Conservation (phyloP, 2,888 invertebrate genomes). For the Nemoura dubitans region DNA sequence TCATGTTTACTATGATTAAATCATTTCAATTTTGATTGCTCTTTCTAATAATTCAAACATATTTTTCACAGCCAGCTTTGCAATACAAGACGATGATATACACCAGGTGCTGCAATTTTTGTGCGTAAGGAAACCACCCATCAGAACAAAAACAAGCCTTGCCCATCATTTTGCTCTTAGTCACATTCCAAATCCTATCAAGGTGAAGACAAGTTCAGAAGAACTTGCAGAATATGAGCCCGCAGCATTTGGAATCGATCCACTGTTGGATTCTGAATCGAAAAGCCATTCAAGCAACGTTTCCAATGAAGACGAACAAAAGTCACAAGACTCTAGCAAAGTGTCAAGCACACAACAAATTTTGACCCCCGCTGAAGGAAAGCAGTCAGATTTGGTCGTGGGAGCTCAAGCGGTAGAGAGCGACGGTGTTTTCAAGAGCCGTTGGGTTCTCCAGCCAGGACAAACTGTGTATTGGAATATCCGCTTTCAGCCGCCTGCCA, state of each 20-base stretch:
- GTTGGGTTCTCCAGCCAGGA: conserved; percentile 54
- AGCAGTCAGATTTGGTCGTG: neutral
- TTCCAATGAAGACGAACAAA: too few relatives aligned
- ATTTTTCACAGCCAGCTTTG: neutral
- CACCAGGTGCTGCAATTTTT: neutral
- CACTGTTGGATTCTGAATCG: neutral
- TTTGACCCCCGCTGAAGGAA: too few relatives aligned
- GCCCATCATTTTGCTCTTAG: neutral
- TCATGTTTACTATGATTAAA: neutral
- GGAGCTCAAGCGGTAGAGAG: neutral
- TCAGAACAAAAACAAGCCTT: neutral
- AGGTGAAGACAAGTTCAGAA: neutral
- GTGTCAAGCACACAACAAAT: too few relatives aligned
- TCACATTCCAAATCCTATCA: neutral
- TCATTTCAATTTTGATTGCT: neutral
- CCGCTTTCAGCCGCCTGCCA: conserved; percentile 53
- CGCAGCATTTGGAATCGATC: neutral
- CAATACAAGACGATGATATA: conserved; percentile 7
- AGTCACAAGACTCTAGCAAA: too few relatives aligned
- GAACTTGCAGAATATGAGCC: neutral
- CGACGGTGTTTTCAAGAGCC: conserved; percentile 51
- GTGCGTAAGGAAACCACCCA: neutral
- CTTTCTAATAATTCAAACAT: neutral
- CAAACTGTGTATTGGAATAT: conserved; percentile 54
- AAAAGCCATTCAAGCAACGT: neutral